Conservation (phyloP, 2,113 vertebrate genomes). For the Clarias macrocephalus region DNA sequence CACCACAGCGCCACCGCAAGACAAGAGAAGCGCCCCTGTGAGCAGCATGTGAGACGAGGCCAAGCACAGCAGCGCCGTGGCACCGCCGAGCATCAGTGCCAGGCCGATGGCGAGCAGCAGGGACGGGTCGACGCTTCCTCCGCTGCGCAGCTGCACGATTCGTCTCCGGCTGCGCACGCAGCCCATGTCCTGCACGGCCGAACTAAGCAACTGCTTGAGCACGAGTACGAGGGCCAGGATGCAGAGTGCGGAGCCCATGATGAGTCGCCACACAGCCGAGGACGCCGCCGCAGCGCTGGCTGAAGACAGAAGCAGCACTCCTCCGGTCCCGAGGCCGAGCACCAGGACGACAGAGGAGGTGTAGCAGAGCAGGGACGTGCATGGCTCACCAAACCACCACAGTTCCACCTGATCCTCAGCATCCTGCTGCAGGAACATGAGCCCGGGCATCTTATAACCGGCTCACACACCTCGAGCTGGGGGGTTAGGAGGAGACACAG, state of each 20-base stretch:
- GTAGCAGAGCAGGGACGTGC: conserved; percentile 86
- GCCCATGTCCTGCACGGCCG: conserved; percentile 97
- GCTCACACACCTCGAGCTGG: background rate
- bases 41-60: conserved; percentile 78
- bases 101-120: conserved; percentile 82
- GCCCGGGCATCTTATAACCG: background rate
- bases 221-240: conserved; percentile 88
- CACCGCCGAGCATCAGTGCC: conserved; percentile 80
- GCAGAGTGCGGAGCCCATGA: conserved; percentile 85
- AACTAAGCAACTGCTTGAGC: conserved; percentile 95
- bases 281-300: conserved; percentile 74
- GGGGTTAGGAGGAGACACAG: background rate
- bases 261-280: conserved; percentile 89
- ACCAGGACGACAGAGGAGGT: conserved; percentile 83
- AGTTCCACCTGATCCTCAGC: conserved; percentile 90
- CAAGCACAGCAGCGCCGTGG: conserved; percentile 77
- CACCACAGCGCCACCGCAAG: conserved; percentile 71
- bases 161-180: conserved; percentile 83
- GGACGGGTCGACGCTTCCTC: conserved; percentile 80
- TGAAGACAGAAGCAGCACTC: conserved; percentile 85
- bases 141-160: conserved; percentile 88
- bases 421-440: conserved; percentile 64
- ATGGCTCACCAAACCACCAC: conserved; percentile 92
- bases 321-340: conserved; percentile 82
- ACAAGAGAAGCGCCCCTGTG: conserved; percentile 78